Base-by-base conservation (phyloP, 2,113 vertebrate species). In the Numida meleagris region DNA sequence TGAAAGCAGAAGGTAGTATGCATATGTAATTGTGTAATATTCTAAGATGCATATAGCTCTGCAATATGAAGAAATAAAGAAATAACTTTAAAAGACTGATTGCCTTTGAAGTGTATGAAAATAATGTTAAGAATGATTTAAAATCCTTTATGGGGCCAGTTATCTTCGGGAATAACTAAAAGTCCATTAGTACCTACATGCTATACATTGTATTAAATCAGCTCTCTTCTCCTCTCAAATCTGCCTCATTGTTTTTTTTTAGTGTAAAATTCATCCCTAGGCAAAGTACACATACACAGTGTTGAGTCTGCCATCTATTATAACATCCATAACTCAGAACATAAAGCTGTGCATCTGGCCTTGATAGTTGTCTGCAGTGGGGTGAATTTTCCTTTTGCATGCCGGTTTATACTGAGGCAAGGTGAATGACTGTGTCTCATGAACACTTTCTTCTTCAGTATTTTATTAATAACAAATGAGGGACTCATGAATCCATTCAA, bases 401-500 rank as follows among this genome's bases (percentile, higher is more conserved):
- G 34, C 73, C 88, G 67, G n/a, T n/a, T 92, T 87, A 68, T 73
- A 46, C 65, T 86, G 61, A 92, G 74, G 79, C 85, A 92, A 92
- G 78, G 86, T 92, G 94, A 96, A 90, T 83, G 86, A 94, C 65
- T 83, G n/a, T 81, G 62, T 89, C 83, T 78, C 83, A 89, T 92
- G 92, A 94, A 94, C 89, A 86, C 89, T 95, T 96, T 93, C 57
- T 89, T 96, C 75, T 92, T 88, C 90, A 63, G 75, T 66, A 65
- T 71, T 88, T 95, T 95, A 93, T 96, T 97, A 96, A 96, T 94
- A 92, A 93, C 91, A 95, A 96, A 95, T 95, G 90, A 89, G 62
- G 62, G 83, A 68, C 50, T 93, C 59, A 18, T 80, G 67, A 96
- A 95, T 91, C 79, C 66, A 73, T 90, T 97, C 84, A 75, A 73